These are phyloP conservation scores for Picus viridis DNA, from an alignment of 2,797 vertebrate species.

Conservation along the genomic window DNA sequence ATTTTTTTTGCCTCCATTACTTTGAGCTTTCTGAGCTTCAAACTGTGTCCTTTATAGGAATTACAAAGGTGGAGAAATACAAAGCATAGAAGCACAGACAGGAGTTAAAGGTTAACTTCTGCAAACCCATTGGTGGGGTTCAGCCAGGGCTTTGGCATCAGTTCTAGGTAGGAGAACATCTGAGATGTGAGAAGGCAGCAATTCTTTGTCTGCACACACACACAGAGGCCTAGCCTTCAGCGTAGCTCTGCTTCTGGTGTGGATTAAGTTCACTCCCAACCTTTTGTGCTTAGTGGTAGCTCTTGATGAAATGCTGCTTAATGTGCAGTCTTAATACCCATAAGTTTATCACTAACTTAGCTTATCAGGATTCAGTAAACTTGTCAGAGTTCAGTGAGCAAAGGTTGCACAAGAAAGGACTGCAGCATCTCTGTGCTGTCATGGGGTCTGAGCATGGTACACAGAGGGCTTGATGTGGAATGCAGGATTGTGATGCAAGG, in stretches of 20 bases:
- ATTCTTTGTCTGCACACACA: rapidly evolving
- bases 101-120: background rate
- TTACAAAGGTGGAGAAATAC: background rate
- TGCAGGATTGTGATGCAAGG: background rate
- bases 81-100: background rate
- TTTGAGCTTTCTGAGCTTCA: background rate
- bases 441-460: background rate
- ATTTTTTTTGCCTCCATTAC: background rate
- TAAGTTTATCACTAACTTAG: slow-evolving; percentile 32
- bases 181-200: background rate
- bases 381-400: slow-evolving; percentile 36
- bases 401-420: slow-evolving; percentile 4
- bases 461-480: background rate
- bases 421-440: background rate
- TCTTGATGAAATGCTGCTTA: background rate
- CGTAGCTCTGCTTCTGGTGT: background rate
- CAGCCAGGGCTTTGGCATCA: background rate
- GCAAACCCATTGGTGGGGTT: background rate
- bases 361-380: background rate
- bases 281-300: background rate
- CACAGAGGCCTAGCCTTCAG: background rate
- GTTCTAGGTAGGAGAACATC: background rate
- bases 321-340: background rate
- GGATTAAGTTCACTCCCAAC: background rate
- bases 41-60: background rate